phyloP scores from a whole-genome alignment of 2,888 invertebrate species.

The Scelioninae gen. 2 region DNA sequence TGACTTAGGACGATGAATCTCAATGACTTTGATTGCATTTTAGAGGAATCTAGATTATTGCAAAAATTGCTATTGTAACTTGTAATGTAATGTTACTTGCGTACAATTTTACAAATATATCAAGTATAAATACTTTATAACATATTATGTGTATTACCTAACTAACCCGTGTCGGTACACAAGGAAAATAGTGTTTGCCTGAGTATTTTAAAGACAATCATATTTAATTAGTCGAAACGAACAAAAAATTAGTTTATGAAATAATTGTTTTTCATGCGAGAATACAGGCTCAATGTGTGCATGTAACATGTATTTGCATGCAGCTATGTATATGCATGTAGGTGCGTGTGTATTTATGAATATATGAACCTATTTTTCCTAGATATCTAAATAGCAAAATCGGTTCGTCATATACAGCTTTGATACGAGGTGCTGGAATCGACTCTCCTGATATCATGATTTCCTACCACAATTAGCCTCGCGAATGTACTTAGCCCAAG shows the following conservation, averaged over 20 bases:
- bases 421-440: constrained; percentile 62
- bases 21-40: no score
- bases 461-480: constrained; percentile 80
- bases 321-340: no score
- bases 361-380: constrained; percentile 26
- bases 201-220: no score
- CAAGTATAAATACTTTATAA: no score
- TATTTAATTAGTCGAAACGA: no score
- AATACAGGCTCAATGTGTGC: constrained; percentile 6
- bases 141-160: no score
- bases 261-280: constrained; percentile 25
- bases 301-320: background rate
- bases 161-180: no score
- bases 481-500: constrained; percentile 84
- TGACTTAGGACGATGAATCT: background rate
- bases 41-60: no score
- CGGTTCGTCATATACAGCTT: constrained; percentile 32
- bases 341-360: no score
- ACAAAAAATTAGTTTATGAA: background rate
- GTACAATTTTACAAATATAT: background rate
- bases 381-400: constrained; percentile 47
- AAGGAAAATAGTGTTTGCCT: background rate
- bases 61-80: no score
- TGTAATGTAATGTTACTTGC: no score
- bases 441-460: constrained; percentile 67